Evolutionary conservation across 1,140 invertebrate genomes (phyloP), one percentile per base, ranked within the genome.

Genomic region (Prorops nasuta): DNA sequence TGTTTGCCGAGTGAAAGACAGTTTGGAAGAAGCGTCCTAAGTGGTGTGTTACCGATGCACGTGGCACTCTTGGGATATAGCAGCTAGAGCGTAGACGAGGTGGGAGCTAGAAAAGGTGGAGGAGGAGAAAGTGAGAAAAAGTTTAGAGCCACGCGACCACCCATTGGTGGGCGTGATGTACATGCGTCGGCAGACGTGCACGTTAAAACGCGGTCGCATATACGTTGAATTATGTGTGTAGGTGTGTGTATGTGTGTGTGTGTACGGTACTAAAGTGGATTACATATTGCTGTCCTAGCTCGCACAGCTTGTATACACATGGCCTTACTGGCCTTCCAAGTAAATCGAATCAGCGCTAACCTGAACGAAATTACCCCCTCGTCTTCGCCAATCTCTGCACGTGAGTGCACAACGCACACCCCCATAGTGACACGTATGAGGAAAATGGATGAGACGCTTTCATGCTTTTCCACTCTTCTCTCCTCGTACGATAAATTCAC

Each of bases 241-340:
- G n/a, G n/a, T n/a, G n/a, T n/a, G n/a, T n/a, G n/a, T n/a, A n/a
- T n/a, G n/a, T n/a, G n/a, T 6, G 24, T 8, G 14, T 28, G 44
- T 42, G 49, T 21, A 32, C 22, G 41, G 56, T 12, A 24, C 46
- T 39, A 61, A 61, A 69, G 61, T 69, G 65, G 65, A 69, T 69
- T 69, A 67, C 65, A 64, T 64, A 66, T 66, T 63, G 63, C 63
- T 62, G 58, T 56, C 62, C 58, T 49, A 58, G 56, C 47, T 43
- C 51, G 61, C 58, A 51, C 47, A 52, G 45, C 60, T 28, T 4
- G 24, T 51, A 50, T 63, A 60, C 58, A 45, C 21, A 35, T 42
- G 38, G 16, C 18, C 21, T 22, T 45, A 42, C 38, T 50, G 50
- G 49, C 58, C 60, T 56, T 41, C 46, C 54, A 56, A 53, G 54